phyloP scores from a whole-genome alignment of 2,113 vertebrate species.

The Lanius collurio region DNA sequence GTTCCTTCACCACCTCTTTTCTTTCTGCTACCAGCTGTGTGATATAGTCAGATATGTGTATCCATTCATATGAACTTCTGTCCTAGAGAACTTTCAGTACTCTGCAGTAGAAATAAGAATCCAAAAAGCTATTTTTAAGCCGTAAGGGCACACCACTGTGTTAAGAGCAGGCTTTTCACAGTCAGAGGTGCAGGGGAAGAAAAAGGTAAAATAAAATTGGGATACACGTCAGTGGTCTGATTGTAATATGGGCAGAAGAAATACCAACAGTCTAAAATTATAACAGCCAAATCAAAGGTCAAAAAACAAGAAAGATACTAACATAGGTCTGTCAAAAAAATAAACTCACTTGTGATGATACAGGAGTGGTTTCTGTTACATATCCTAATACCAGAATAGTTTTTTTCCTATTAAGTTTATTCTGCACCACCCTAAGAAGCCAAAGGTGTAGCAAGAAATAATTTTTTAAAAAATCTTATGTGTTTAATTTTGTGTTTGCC shows the following conservation, averaged over 20 bases:
- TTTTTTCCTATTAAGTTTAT: background rate
- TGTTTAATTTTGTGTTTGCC: background rate
- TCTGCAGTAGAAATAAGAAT: background rate
- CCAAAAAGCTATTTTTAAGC: background rate
- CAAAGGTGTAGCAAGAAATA: background rate
- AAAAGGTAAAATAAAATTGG: background rate
- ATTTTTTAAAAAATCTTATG: fast-evolving
- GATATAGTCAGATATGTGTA: background rate
- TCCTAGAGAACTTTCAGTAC: background rate
- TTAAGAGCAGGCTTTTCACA: background rate
- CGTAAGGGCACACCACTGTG: background rate
- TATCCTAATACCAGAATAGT: background rate
- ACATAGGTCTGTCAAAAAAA: background rate
- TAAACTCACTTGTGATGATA: background rate
- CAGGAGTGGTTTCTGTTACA: background rate
- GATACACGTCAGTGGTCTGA: background rate
- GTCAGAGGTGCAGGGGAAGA: background rate
- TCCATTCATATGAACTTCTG: background rate
- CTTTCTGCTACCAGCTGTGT: background rate
- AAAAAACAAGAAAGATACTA: background rate
- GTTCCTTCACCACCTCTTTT: background rate
- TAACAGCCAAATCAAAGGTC: background rate
- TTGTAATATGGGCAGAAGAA: background rate
- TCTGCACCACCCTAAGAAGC: background rate
- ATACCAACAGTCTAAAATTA: background rate